phyloP scores from a whole-genome alignment of 2,888 invertebrate genomes.

The Gortyna flavago region DNA sequence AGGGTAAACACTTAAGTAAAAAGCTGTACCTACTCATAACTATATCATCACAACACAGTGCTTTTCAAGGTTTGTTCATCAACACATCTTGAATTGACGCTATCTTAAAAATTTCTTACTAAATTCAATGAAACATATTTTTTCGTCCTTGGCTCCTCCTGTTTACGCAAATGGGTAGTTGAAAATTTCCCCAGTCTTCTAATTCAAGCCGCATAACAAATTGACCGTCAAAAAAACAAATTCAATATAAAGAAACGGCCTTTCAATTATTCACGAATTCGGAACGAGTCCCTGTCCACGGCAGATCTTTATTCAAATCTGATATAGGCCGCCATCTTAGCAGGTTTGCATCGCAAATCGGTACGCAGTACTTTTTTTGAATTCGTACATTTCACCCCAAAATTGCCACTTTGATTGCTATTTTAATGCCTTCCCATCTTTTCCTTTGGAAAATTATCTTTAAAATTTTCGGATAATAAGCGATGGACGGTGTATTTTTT shows the following conservation, averaged over 20 bases:
- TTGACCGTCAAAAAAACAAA: constrained; percentile 67
- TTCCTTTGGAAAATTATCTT: constrained; percentile 80
- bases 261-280: constrained; percentile 70
- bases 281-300: constrained; percentile 63
- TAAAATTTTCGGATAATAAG: constrained; percentile 74
- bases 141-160: neutral
- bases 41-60: neutral
- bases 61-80: neutral
- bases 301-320: constrained; percentile 84
- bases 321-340: constrained; percentile 81
- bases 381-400: constrained; percentile 79
- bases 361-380: constrained; percentile 85
- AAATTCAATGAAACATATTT: constrained; percentile 17
- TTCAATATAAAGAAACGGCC: constrained; percentile 65
- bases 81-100: neutral
- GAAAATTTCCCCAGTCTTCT: constrained; percentile 30
- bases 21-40: neutral
- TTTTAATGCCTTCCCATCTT: constrained; percentile 83
- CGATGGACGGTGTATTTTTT: constrained; percentile 64
- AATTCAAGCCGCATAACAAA: constrained; percentile 67
- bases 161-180: constrained; percentile 34
- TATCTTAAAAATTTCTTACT: neutral
- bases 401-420: constrained; percentile 88
- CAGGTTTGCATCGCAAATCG: constrained; percentile 89
- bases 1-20: neutral